Evolutionary conservation across 2,888 invertebrate genomes (phyloP), one percentile per base, ranked within the genome.

Genomic region (Clitarchus hookeri): DNA sequence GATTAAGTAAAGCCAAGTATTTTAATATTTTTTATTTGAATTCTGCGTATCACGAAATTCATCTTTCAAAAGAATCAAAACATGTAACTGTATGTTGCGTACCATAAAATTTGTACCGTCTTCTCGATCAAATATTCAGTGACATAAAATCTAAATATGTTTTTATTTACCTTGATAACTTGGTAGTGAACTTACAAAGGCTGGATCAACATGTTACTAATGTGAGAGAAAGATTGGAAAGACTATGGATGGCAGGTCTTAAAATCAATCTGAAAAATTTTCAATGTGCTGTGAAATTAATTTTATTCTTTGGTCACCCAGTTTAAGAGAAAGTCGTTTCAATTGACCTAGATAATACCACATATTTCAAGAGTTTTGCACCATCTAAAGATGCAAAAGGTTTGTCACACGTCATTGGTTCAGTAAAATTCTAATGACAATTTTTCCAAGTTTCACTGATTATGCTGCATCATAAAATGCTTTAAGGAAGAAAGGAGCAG

Each of bases 271-370:
- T 19, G 3, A 36, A 54, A 6, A 65, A 65, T 4, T 6, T 27
- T 1, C 2, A n/a, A 1, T 84, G 44, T 44, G 44, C 83, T n/a
- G 11, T 13, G 4, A 83, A 44, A 19, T 2, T 3, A n/a, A 16
- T 83, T 0, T 27, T n/a, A 12, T 84, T 84, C n/a, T 84, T 84
- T n/a, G 84, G 84, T 0, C 84, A 84, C 25, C 0, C 54, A 13
- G 26, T 84, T 4, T 44, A n/a, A 4, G 54, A 26, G 0, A 27
- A 23, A 12, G 54, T 53, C 0, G 27, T 84, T 4, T 6, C 26
- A 0, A 27, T 65, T 4, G 84, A 54, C 54, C 65, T 54, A 13
- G 26, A 54, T 6, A 26, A 54, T 3, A 84, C 84, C 25, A 11
- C 23, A 11, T 13, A 0, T 1, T 27, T 84, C 0, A 44, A 13